Evolutionary conservation across 2,888 invertebrate species (phyloP).

Genomic region (Thera britannica): DNA sequence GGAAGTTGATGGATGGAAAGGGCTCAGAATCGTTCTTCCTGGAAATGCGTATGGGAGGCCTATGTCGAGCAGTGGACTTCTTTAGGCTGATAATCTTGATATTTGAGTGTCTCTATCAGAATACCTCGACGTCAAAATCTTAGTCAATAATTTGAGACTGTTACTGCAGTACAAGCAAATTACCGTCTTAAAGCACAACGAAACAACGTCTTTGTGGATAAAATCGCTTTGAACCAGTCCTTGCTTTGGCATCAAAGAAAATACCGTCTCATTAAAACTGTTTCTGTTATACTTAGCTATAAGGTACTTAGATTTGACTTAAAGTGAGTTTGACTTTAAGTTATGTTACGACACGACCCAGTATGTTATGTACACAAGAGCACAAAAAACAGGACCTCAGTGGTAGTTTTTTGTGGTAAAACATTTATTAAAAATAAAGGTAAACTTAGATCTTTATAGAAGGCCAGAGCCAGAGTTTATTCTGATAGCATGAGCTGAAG

Average conservation of each 20-base stretch:
- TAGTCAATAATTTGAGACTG: constrained; percentile 22
- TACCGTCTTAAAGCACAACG: constrained; percentile 36
- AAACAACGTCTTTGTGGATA: constrained; percentile 41
- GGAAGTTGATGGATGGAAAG: too few relatives aligned
- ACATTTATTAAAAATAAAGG: too few relatives aligned
- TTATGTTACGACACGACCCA: too few relatives aligned
- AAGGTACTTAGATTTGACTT: constrained; percentile 27
- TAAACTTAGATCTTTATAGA: too few relatives aligned
- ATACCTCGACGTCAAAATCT: constrained; percentile 19
- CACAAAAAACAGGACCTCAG: too few relatives aligned
- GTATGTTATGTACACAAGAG: too few relatives aligned
- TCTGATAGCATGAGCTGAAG: too few relatives aligned
- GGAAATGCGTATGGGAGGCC: too few relatives aligned
- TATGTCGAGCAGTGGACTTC: too few relatives aligned
- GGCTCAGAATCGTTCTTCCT: too few relatives aligned
- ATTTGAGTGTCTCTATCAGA: not conserved
- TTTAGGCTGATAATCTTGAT: not conserved
- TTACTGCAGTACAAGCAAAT: constrained; percentile 31
- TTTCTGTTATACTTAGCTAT: constrained; percentile 45
- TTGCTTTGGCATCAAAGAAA: constrained; percentile 49
- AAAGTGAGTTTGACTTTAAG: not conserved
- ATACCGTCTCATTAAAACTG: constrained; percentile 54
- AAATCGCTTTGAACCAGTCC: constrained; percentile 43
- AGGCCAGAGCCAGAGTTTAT: too few relatives aligned
- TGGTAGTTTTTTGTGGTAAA: too few relatives aligned